phyloP scores from a whole-genome alignment of 2,888 invertebrate species.

The Aphodius granarius region DNA sequence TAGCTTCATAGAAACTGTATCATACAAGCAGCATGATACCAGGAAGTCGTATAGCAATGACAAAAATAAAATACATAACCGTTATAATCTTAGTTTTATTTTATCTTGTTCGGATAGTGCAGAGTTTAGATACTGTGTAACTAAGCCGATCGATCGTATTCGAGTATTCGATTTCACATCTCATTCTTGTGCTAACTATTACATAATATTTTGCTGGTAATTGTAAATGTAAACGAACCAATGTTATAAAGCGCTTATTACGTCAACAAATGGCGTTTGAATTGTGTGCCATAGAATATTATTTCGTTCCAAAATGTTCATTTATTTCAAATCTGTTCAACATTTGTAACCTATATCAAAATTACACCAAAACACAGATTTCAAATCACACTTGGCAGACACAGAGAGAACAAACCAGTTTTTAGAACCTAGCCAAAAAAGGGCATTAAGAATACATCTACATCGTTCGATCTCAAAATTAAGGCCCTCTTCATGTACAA shows the following conservation, averaged over 20 bases:
- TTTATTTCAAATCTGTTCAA: too few relatives aligned
- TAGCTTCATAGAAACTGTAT: neutral
- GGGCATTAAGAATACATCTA: too few relatives aligned
- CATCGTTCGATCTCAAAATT: too few relatives aligned
- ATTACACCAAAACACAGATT: too few relatives aligned
- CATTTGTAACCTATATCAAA: too few relatives aligned
- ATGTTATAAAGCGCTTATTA: neutral
- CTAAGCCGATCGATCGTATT: neutral
- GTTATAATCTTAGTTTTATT: neutral
- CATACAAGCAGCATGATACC: neutral
- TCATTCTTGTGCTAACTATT: neutral
- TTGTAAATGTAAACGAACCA: neutral
- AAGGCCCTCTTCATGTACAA: too few relatives aligned
- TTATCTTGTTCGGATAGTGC: neutral
- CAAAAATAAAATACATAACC: neutral
- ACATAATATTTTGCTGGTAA: neutral
- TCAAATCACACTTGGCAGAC: too few relatives aligned
- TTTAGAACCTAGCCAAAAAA: too few relatives aligned
- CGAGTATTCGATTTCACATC: neutral
- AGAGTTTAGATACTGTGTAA: neutral
- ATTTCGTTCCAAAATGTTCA: too few relatives aligned
- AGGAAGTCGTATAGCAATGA: neutral
- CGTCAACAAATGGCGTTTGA: neutral
- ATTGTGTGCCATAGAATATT: neutral
- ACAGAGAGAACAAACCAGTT: too few relatives aligned